Evolutionary conservation across 92 coral and sea anemone genomes (phyloP), one percentile per base, ranked within the genome.

Genomic region (Plumapathes pennacea): DNA sequence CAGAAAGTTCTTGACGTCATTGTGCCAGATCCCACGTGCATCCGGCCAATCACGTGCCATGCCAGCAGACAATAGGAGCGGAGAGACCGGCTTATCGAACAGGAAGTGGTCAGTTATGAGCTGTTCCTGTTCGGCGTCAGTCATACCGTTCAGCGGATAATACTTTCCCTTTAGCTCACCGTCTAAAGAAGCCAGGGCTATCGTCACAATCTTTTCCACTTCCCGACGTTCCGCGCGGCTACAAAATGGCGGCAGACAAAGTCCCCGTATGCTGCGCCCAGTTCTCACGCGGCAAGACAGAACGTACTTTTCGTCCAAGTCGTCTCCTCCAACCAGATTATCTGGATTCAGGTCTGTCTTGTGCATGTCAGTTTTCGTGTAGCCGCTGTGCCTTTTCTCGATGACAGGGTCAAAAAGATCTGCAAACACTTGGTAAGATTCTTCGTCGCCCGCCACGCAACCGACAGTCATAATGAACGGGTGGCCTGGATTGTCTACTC

Each of bases 1-100:
- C 5, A 89, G 69, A 38, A 89, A 89, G 66, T 83, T 90, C 82
- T 90, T 90, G 40, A 64, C 68, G 23, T 85, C 97, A 47, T 90
- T 90, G 58, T 90, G 97, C 75, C 84, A 90, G 49, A 90, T 90
- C 56, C 97, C 97, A 45, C 97, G 97, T 45, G 97, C 97, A 41
- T 89, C 97, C 20, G 97, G 89, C 97, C 97, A 89, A 39, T 89
- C 97, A 42, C 94, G 94, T n/a, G 94, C 97, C 97, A 90, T 90
- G 29, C 97, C 83, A 20, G 97, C 87, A 33, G 97, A 83, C 19
- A 84, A 69, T 33, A 90, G 76, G 23, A 90, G 89, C 31, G 97
- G 97, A 19, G 97, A 90, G 29, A 90, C 97, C 0, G 97, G 97
- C 44, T 89, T 89, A 71, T 89, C 97, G 42, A 89, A 89, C 24